Evolutionary conservation across 2,113 vertebrate genomes (phyloP).

Genomic region (Tenebrosternarchus preto): DNA sequence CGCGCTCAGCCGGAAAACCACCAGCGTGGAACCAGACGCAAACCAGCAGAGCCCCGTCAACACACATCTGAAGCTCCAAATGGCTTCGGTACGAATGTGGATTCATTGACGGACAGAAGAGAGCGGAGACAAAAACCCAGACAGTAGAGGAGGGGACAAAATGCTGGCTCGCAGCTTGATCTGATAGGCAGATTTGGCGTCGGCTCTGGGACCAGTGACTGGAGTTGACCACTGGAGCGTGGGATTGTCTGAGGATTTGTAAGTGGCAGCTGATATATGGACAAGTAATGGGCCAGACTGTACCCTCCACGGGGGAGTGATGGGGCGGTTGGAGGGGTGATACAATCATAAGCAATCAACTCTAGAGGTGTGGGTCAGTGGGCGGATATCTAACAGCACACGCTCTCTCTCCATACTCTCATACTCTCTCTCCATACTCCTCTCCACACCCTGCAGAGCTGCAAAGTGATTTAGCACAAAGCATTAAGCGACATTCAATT

Average conservation of each 20-base stretch:
- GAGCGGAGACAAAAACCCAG: not conserved
- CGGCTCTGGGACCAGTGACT: conserved; percentile 22
- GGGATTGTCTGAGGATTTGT: conserved; percentile 49
- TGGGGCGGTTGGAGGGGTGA: not conserved
- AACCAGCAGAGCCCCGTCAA: not conserved
- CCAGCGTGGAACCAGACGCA: not conserved
- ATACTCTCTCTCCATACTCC: not conserved
- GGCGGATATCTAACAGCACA: not conserved
- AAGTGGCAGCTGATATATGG: conserved; percentile 45
- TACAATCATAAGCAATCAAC: conserved; percentile 18
- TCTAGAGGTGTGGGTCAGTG: not conserved
- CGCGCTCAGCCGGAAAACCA: not conserved
- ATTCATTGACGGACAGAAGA: not conserved
- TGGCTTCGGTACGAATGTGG: conserved; percentile 4
- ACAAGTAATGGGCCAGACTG: conserved; percentile 24
- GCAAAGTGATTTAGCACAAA: not conserved
- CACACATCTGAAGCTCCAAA: not conserved
- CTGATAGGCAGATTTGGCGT: conserved; percentile 35
- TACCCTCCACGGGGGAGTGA: too few relatives aligned
- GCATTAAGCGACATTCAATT: conserved; percentile 8
- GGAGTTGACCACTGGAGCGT: conserved; percentile 44
- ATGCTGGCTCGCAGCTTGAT: conserved; percentile 23
- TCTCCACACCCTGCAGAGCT: not conserved
- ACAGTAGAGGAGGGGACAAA: conserved; percentile 17
- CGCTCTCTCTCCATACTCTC: not conserved